Percentiles rank a stretch among this genome's conserved stretches.
Conservation (phyloP, 2,113 vertebrate genomes). For the Lathamus discolor region DNA sequence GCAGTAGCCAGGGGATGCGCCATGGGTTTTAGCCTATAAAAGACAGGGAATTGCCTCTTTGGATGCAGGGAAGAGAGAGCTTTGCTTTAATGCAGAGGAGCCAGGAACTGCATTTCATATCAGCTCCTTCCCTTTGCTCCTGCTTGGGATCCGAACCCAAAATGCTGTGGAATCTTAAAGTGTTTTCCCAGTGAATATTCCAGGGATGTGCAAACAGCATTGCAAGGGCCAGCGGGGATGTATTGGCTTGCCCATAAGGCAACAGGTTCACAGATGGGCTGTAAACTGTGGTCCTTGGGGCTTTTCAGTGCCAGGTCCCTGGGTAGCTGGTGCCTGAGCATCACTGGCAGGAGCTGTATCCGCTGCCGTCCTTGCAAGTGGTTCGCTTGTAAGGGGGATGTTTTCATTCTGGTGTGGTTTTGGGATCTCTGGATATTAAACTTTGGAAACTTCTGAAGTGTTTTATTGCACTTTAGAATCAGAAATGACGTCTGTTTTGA, state of each 20-base stretch:
- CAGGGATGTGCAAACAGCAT: neutral
- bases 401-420: neutral
- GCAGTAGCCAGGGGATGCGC: too few relatives aligned
- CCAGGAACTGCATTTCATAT: neutral
- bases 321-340: neutral
- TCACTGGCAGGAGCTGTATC: neutral
- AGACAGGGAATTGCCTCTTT: neutral
- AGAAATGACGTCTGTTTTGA: neutral
- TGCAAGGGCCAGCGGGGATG: neutral
- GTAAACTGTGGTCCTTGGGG: neutral
- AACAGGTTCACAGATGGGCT: neutral
- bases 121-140: neutral
- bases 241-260: neutral
- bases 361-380: fast-evolving
- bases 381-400: neutral
- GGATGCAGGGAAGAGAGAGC: too few relatives aligned
- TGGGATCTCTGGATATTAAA: neutral
- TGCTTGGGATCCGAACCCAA: neutral
- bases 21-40: neutral
- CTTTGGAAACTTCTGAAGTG: neutral
- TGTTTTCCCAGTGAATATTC: neutral
- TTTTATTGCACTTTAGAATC: neutral
- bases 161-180: fast-evolving
- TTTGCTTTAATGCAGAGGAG: neutral
- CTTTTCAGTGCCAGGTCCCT: neutral